Evolutionary conservation across 1,140 invertebrate genomes (phyloP).

Genomic region (Berghia stephanieae): DNA sequence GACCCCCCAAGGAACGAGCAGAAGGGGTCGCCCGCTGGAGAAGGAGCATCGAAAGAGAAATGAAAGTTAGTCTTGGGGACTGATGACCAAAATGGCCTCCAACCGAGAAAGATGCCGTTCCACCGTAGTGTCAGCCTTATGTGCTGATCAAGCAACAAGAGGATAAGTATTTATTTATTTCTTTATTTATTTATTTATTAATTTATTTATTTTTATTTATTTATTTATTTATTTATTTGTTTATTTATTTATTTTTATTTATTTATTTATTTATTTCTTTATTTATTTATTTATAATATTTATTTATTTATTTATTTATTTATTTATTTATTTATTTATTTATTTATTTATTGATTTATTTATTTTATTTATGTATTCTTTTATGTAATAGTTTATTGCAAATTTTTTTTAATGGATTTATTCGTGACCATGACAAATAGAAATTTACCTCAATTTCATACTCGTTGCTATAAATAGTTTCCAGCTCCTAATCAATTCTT

Average conservation of each 20-base stretch:
- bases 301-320: background rate
- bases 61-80: too few species aligned
- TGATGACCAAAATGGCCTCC: too few species aligned
- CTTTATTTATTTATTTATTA: background rate
- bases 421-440: background rate
- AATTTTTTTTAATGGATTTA: background rate
- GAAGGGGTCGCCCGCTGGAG: too few species aligned
- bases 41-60: too few species aligned
- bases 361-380: background rate
- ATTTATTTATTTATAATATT: too few species aligned
- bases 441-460: background rate
- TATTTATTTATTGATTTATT: conserved; percentile 3
- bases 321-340: background rate
- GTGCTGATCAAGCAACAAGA: too few species aligned
- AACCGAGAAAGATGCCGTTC: too few species aligned
- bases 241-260: conserved; percentile 1
- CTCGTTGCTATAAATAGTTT: background rate
- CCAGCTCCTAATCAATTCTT: background rate
- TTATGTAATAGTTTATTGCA: background rate
- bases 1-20: too few species aligned
- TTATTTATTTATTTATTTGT: background rate
- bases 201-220: background rate
- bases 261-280: background rate
- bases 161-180: background rate
- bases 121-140: too few species aligned